These are phyloP conservation scores for Peromyscus maniculatus DNA, from an alignment of 2,113 vertebrate genomes.

Conservation along the genomic window DNA sequence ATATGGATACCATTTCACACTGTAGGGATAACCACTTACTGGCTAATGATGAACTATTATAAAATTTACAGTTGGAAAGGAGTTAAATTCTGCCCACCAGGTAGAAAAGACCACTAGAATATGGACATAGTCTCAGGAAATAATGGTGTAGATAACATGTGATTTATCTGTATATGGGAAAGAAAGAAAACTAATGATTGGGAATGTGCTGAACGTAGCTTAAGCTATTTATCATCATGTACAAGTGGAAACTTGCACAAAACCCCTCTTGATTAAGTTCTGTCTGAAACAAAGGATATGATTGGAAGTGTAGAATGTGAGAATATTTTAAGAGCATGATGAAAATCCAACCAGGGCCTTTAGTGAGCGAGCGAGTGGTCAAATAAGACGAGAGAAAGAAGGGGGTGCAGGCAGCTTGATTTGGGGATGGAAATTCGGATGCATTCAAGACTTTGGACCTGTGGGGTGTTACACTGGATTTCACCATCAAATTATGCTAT, in stretches of 20 bases:
- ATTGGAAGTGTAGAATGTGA: conserved; percentile 56
- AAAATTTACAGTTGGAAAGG: conserved; percentile 39
- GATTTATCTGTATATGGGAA: conserved; percentile 49
- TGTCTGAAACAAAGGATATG: conserved; percentile 76
- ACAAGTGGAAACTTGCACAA: conserved; percentile 73
- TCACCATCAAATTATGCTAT: conserved; percentile 50
- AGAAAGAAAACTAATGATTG: conserved; percentile 70
- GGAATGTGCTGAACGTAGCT: conserved; percentile 56
- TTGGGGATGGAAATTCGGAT: conserved; percentile 33
- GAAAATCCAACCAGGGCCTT: neutral
- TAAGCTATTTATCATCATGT: conserved; percentile 72
- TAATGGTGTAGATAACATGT: conserved; percentile 42
- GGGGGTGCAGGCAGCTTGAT: conserved; percentile 17
- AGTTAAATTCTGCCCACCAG: conserved; percentile 49
- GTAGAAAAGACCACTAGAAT: conserved; percentile 27
- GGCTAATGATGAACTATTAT: neutral
- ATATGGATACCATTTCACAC: neutral
- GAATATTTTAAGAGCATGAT: conserved; percentile 53
- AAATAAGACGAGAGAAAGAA: neutral
- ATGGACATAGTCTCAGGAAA: conserved; percentile 51
- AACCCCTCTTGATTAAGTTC: conserved; percentile 77
- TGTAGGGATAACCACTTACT: neutral
- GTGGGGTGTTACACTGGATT: neutral
- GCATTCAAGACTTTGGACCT: conserved; percentile 18
- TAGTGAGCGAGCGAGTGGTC: conserved; percentile 49